A percentile compares a stretch with the other conserved stretches of the same genome.
These are phyloP conservation scores for Epizoanthus rinbou DNA, from an alignment of 92 coral and sea anemone genomes.

Conservation along the genomic window DNA sequence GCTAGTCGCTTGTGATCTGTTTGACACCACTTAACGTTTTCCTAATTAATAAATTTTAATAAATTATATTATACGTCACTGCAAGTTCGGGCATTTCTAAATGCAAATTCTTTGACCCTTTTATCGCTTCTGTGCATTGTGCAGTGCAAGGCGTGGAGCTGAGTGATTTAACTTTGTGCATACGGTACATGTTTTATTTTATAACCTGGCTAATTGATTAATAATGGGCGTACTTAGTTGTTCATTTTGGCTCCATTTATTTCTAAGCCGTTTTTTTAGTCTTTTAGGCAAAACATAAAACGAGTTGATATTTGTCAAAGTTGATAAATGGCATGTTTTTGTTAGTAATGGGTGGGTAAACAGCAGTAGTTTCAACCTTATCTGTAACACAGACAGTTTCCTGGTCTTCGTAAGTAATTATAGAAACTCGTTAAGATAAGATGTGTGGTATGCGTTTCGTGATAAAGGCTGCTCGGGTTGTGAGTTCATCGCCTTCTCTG, in stretches of 20 bases:
- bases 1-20: not conserved
- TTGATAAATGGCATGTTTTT: slow-evolving; percentile 38
- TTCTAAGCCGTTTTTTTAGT: slow-evolving; percentile 21
- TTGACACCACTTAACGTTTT: slow-evolving; percentile 21
- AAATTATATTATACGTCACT: slow-evolving; percentile 9
- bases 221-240: slow-evolving; percentile 28
- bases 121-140: not conserved
- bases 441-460: slow-evolving; percentile 52
- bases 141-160: not conserved
- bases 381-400: slow-evolving; percentile 54
- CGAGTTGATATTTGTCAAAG: slow-evolving; percentile 18
- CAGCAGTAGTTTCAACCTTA: slow-evolving; percentile 33
- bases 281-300: slow-evolving; percentile 4
- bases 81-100: not conserved
- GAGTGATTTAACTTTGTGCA: not conserved
- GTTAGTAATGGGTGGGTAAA: slow-evolving; percentile 22
- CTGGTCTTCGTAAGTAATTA: slow-evolving; percentile 66
- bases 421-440: slow-evolving; percentile 68
- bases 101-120: slow-evolving; percentile 18
- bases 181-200: not conserved
- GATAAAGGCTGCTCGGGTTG: slow-evolving; percentile 52
- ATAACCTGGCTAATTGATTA: slow-evolving; percentile 1
- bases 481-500: slow-evolving; percentile 27
- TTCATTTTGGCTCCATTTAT: slow-evolving; percentile 3
- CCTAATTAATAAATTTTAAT: not conserved